Conservation (phyloP, 30 jellyfish, hydroid and myxozoan species). For the Aurelia coerulea region DNA sequence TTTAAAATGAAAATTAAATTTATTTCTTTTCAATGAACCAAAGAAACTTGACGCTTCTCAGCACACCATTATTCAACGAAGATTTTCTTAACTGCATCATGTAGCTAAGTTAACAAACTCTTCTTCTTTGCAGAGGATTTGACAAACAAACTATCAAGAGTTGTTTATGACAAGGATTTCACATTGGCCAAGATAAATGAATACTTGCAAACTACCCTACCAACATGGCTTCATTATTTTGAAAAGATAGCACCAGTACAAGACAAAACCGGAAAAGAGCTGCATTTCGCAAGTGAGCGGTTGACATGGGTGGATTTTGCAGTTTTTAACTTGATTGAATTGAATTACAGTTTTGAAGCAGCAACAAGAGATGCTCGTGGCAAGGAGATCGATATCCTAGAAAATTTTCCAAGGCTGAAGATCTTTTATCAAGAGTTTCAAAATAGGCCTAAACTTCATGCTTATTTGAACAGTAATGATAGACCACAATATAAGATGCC, state of each 20-base stretch:
- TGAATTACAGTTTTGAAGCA: constrained; percentile 57
- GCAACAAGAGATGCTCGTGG: constrained; percentile 53
- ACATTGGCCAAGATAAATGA: constrained; percentile 54
- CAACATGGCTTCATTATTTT: constrained; percentile 78
- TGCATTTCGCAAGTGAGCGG: constrained; percentile 80
- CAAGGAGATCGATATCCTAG: constrained; percentile 24
- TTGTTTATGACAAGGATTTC: constrained; percentile 67
- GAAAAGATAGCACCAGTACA: constrained; percentile 72
- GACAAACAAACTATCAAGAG: constrained; percentile 41
- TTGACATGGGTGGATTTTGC: constrained; percentile 90
- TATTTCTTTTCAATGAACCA: too few species aligned
- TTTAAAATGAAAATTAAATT: too few species aligned
- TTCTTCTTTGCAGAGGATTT: constrained; percentile 48
- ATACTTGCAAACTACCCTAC: constrained; percentile 56
- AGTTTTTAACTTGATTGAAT: constrained; percentile 78
- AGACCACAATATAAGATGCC: constrained; percentile 60
- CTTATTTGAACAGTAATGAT: constrained; percentile 45
- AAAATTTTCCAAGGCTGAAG: constrained; percentile 61
- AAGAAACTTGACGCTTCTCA: too few species aligned
- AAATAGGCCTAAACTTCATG: constrained; percentile 58
- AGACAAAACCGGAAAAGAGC: constrained; percentile 45
- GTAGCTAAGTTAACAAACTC: too few species aligned
- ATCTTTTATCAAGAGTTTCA: constrained; percentile 50
- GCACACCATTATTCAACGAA: too few species aligned
- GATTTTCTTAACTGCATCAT: too few species aligned